A percentile compares a stretch with the other conserved stretches of the same genome.
Conservation (phyloP, 2,797 vertebrate genomes). For the Gorsachius magnificus region DNA sequence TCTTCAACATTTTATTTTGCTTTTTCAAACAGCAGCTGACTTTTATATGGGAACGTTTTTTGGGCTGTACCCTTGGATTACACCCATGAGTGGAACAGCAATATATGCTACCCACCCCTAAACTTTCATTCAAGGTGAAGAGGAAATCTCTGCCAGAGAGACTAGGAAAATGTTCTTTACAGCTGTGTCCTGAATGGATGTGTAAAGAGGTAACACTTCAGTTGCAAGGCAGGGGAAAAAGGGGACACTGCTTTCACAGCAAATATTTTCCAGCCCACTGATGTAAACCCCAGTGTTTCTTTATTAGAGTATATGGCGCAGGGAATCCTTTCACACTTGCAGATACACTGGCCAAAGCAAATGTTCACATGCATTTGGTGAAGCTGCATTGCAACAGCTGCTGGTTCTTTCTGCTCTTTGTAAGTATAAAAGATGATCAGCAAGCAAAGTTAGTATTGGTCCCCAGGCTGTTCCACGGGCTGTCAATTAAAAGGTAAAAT, state of each 20-base stretch:
- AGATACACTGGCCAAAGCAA: not conserved
- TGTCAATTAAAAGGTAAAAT: not conserved
- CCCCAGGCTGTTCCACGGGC: not conserved
- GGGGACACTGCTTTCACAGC: not conserved
- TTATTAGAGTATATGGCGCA: accelerated
- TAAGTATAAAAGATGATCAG: not conserved
- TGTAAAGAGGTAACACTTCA: not conserved
- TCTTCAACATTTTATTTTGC: not conserved
- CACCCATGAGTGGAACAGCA: not conserved
- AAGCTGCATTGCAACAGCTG: not conserved
- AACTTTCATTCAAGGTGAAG: not conserved
- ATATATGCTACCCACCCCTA: not conserved
- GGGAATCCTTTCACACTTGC: not conserved
- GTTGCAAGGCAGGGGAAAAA: not conserved
- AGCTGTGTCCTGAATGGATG: not conserved
- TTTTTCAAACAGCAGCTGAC: not conserved
- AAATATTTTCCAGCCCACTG: not conserved
- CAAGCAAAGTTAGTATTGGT: not conserved
- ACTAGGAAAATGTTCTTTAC: not conserved
- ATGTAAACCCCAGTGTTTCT: not conserved
- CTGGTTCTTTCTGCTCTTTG: not conserved
- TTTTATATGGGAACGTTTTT: not conserved
- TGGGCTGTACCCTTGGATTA: not conserved
- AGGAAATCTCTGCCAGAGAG: not conserved
- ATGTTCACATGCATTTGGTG: accelerated